These are phyloP conservation scores for Myathropa florea DNA, from an alignment of 2,888 invertebrate species.

Conservation along the genomic window DNA sequence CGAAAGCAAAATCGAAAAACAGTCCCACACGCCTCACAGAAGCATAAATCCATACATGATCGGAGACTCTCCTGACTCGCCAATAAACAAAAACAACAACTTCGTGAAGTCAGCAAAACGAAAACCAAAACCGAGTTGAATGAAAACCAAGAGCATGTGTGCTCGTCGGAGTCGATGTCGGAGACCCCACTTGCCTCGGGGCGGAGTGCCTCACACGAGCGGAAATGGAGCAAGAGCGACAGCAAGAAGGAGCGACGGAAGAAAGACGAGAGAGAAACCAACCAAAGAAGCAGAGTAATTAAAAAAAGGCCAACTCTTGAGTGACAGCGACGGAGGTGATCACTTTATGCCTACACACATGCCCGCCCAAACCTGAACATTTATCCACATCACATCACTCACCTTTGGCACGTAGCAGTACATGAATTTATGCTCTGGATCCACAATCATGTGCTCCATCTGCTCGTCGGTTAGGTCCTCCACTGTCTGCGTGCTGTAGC, in stretches of 20 bases:
- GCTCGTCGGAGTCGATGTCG: background rate
- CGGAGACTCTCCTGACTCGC: conserved; percentile 9
- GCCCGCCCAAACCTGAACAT: background rate
- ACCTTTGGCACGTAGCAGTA: conserved; percentile 98
- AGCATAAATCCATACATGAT: conserved; percentile 29
- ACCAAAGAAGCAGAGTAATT: conserved; percentile 25
- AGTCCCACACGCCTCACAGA: conserved; percentile 7
- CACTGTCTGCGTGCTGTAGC: conserved; percentile 78
- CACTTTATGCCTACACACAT: conserved; percentile 14
- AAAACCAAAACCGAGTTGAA: background rate
- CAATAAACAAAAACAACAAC: conserved; percentile 22
- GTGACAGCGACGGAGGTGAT: conserved; percentile 10
- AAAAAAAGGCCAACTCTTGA: conserved; percentile 11
- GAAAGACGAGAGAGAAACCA: background rate
- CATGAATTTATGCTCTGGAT: conserved; percentile 90
- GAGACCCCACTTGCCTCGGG: conserved; percentile 12
- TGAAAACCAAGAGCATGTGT: conserved; percentile 28
- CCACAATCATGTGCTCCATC: conserved; percentile 91
- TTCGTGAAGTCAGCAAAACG: conserved; percentile 14
- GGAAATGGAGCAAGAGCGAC: conserved; percentile 49
- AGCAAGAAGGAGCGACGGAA: background rate
- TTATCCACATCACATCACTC: conserved; percentile 74
- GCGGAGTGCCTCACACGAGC: background rate
- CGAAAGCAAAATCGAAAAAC: conserved; percentile 2
- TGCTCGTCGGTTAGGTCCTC: conserved; percentile 82